A percentile compares a stretch with the other conserved stretches of the same genome.
These are phyloP conservation scores for Aldrovandia affinis DNA, from an alignment of 2,797 vertebrate genomes.

Conservation along the genomic window DNA sequence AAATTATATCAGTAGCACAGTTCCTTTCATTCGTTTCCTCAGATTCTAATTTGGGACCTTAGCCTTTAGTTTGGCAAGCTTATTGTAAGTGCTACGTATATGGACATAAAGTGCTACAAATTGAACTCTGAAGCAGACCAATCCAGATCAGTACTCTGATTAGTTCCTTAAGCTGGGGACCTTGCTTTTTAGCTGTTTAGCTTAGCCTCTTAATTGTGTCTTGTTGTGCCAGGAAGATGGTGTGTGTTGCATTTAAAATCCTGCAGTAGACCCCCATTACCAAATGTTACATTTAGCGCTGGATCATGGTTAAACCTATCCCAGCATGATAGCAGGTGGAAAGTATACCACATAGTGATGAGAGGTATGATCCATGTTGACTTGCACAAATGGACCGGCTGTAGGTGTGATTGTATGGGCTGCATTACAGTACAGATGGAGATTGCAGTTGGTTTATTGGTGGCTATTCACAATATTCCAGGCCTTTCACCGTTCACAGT, in stretches of 20 bases:
- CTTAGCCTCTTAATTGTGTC: neutral
- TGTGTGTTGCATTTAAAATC: neutral
- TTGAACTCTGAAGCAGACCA: neutral
- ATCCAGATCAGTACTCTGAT: neutral
- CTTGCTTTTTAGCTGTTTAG: constrained; percentile 1
- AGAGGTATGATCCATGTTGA: neutral
- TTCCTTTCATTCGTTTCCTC: too few species aligned
- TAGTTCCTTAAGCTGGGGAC: neutral
- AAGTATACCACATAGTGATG: neutral
- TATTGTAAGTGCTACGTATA: neutral
- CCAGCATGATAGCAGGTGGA: neutral
- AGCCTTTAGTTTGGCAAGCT: neutral
- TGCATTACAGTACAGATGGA: neutral
- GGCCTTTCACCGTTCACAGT: neutral
- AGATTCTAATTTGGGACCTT: neutral
- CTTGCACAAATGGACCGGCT: neutral
- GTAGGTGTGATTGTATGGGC: neutral
- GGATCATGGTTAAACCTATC: neutral
- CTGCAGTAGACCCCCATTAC: neutral
- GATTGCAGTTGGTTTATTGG: neutral
- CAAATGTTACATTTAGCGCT: neutral
- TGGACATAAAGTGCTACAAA: neutral
- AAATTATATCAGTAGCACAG: too few species aligned
- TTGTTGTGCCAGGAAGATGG: neutral
- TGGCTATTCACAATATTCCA: neutral